Evolutionary conservation across 2,797 vertebrate species (phyloP).

Genomic region (Centroberyx gerrardi): DNA sequence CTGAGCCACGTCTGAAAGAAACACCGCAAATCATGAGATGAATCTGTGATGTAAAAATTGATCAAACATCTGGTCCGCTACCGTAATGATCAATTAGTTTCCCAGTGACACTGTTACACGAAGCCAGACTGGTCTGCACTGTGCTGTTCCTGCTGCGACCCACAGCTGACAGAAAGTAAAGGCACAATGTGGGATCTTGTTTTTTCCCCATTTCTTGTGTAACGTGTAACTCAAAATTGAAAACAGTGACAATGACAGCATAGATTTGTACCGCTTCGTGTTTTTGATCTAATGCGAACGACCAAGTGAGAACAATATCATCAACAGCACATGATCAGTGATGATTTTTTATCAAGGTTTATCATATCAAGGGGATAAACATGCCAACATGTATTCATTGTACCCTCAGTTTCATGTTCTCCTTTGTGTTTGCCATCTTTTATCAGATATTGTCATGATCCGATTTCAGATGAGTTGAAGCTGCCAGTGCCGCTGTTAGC

Average conservation of each 20-base stretch:
- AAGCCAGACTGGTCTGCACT: not conserved
- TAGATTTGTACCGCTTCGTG: no score
- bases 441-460: not conserved
- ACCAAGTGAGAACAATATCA: conserved; percentile 1
- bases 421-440: not conserved
- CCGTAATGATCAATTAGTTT: conserved; percentile 18
- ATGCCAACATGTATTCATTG: not conserved
- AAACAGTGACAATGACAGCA: not conserved
- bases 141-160: not conserved
- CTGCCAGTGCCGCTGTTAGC: not conserved
- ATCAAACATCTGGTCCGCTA: conserved; percentile 1
- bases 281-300: not conserved
- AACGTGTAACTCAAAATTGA: not conserved
- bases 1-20: conserved; percentile 35
- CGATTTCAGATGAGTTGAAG: not conserved
- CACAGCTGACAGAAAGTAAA: not conserved
- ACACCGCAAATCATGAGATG: conserved; percentile 16
- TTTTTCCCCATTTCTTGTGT: not conserved
- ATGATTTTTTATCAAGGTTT: no score
- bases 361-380: not conserved
- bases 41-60: conserved; percentile 34
- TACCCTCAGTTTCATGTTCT: no score
- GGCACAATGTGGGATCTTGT: not conserved
- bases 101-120: no score
- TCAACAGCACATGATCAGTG: no score